Percentiles rank a stretch among this genome's conserved stretches.
Conservation (phyloP, 1,140 invertebrate species). For the Zeugodacus cucurbitae region DNA sequence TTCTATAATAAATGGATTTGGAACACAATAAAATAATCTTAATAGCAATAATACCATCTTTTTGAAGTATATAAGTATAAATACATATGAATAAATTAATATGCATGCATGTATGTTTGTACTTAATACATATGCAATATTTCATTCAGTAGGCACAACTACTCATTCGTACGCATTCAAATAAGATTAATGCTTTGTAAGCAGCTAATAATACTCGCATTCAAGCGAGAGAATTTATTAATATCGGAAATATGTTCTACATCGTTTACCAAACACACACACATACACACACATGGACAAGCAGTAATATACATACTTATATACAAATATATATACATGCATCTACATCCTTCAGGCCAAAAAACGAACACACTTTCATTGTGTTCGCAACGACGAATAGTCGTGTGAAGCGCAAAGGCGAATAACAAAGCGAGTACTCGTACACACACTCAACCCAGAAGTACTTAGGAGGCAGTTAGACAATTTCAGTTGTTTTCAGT, state of each 20-base stretch:
- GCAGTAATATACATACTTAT: background rate
- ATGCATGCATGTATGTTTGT: too few relatives aligned
- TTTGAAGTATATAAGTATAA: too few relatives aligned
- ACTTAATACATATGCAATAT: too few relatives aligned
- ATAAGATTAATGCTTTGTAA: background rate
- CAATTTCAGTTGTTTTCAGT: background rate
- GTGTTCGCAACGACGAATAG: background rate
- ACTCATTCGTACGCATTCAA: background rate
- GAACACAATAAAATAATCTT: too few relatives aligned
- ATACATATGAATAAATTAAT: too few relatives aligned
- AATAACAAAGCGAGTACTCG: background rate
- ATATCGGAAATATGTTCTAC: background rate
- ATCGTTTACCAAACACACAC: background rate
- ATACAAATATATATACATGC: background rate
- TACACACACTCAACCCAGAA: background rate
- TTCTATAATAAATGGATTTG: too few relatives aligned
- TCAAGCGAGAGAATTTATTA: background rate
- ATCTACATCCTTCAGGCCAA: background rate
- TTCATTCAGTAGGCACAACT: background rate
- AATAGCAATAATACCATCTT: too few relatives aligned
- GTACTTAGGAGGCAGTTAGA: background rate
- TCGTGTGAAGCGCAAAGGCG: background rate
- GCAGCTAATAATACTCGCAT: background rate
- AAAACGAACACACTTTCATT: background rate
- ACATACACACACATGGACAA: background rate